Evolutionary conservation across 2,113 vertebrate species (phyloP).

Genomic region (Cochlearius cochlearius): DNA sequence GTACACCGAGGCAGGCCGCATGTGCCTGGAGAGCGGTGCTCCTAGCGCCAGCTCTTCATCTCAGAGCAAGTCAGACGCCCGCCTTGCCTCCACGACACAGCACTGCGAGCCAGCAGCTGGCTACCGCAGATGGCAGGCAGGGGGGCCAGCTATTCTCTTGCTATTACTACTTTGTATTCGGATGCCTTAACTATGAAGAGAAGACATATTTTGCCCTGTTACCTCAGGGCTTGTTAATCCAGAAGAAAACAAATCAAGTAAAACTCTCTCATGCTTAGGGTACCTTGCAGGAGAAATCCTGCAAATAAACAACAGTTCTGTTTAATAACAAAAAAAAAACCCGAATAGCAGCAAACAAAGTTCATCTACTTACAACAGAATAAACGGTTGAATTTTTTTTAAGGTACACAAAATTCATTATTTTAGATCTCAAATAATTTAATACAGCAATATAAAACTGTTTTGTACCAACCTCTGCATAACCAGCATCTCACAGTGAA

Average conservation of each 20-base stretch:
- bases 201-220: not conserved
- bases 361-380: not conserved
- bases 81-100: not conserved
- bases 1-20: accelerated
- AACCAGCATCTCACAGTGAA: not conserved
- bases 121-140: constrained; percentile 6
- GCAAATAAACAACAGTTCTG: not conserved
- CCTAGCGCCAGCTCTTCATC: not conserved
- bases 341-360: not conserved
- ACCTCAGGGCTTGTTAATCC: not conserved
- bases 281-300: not conserved
- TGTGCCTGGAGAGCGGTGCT: not conserved
- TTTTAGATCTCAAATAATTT: not conserved
- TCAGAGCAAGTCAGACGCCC: not conserved
- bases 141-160: not conserved
- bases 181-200: not conserved
- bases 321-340: not conserved
- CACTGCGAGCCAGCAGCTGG: constrained; percentile 12
- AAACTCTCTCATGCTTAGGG: not conserved
- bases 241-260: not conserved
- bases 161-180: not conserved
- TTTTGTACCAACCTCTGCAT: not conserved
- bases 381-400: not conserved
- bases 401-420: not conserved
- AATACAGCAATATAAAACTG: not conserved